Conservation (phyloP, 2,797 vertebrate genomes). For the Austrolebias charrua region DNA sequence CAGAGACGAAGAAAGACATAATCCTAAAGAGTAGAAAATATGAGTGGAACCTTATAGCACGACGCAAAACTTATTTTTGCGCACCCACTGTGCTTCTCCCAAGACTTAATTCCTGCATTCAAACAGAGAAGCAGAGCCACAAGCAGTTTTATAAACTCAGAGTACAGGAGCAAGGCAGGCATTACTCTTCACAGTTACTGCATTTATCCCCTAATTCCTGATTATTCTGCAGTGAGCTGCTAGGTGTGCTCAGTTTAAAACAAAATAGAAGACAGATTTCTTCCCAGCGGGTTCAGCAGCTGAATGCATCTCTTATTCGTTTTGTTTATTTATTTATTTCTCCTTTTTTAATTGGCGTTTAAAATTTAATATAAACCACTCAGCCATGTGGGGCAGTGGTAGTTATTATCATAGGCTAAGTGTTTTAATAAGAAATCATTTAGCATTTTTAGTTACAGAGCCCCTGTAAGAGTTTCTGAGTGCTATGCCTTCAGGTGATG, state of each 20-base stretch:
- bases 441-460: constrained; percentile 48
- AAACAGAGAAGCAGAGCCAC: constrained; percentile 57
- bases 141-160: constrained; percentile 64
- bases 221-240: constrained; percentile 75
- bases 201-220: constrained; percentile 78
- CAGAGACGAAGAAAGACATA: constrained; percentile 21
- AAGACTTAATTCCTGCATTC: constrained; percentile 68
- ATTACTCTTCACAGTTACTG: constrained; percentile 71
- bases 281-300: constrained; percentile 46
- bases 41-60: constrained; percentile 64
- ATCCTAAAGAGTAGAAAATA: constrained; percentile 51
- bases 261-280: constrained; percentile 72
- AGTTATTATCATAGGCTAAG: constrained; percentile 73
- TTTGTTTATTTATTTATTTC: constrained; percentile 41
- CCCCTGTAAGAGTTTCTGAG: constrained; percentile 23
- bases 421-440: constrained; percentile 74
- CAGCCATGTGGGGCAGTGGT: constrained; percentile 53
- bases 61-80: constrained; percentile 63
- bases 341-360: constrained; percentile 72
- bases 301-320: constrained; percentile 49
- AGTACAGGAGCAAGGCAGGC: constrained; percentile 50
- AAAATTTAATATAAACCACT: constrained; percentile 70
- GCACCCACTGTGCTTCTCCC: constrained; percentile 61
- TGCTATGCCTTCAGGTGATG: constrained; percentile 22
- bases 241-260: constrained; percentile 78